Percentiles rank a stretch among this genome's conserved stretches.
phyloP scores from a whole-genome alignment of 2,113 vertebrate species.

The Crotalus helleri region DNA sequence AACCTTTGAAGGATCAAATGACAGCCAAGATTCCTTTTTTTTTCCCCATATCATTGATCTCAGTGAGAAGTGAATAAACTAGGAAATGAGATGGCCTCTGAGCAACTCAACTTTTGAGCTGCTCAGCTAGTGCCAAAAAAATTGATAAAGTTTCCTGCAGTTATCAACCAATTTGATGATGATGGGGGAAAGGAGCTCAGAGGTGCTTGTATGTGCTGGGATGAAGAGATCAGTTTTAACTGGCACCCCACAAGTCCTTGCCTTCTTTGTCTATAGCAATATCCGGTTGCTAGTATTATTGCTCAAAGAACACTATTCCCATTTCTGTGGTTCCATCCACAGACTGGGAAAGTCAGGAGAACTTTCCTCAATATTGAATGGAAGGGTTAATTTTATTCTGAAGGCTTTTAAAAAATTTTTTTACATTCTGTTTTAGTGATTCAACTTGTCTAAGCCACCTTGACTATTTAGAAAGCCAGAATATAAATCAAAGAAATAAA shows the following conservation, averaged over 20 bases:
- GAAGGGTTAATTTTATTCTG: background rate
- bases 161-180: background rate
- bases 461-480: background rate
- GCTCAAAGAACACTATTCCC: background rate
- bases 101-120: background rate
- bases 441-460: background rate
- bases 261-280: background rate
- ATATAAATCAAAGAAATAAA: background rate
- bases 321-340: background rate
- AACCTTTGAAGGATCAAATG: background rate
- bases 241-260: background rate
- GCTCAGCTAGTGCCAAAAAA: background rate
- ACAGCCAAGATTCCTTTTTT: background rate
- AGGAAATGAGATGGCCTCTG: background rate
- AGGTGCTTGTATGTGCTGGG: background rate
- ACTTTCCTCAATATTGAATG: background rate
- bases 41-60: constrained; percentile 7
- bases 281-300: background rate
- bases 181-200: background rate
- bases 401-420: background rate
- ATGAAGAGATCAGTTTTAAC: background rate
- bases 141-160: background rate
- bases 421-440: background rate
- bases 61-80: background rate
- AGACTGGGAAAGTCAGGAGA: background rate